These are phyloP conservation scores for Drepana arcuata DNA, from an alignment of 1,140 invertebrate genomes.

Conservation along the genomic window DNA sequence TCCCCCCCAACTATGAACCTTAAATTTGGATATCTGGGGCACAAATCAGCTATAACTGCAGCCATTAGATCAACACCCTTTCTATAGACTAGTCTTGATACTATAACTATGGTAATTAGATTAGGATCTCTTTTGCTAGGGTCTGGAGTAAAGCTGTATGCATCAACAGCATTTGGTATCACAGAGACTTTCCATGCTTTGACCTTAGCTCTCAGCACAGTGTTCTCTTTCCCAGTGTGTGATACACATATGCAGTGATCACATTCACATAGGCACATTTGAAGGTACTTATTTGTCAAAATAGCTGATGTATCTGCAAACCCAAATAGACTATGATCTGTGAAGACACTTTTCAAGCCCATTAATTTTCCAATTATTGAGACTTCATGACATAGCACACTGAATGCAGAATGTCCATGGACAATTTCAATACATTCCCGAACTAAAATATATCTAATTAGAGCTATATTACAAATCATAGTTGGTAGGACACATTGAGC, in stretches of 20 bases:
- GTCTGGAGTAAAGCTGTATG: constrained; percentile 91
- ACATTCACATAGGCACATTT: constrained; percentile 91
- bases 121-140: constrained; percentile 66
- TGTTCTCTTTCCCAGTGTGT: constrained; percentile 98
- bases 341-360: constrained; percentile 96
- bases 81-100: constrained; percentile 97
- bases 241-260: constrained; percentile 99
- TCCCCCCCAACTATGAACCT: constrained; percentile 94
- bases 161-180: constrained; percentile 99
- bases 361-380: constrained; percentile 93
- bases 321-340: constrained; percentile 99
- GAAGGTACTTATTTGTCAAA: constrained; percentile 95
- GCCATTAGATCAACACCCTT: constrained; percentile 98
- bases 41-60: constrained; percentile 92
- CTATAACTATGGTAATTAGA: constrained; percentile 90
- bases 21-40: constrained; percentile 85
- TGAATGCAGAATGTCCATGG: constrained; percentile 99
- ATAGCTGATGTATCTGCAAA: constrained; percentile 99
- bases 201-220: constrained; percentile 93
- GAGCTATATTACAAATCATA: constrained; percentile 90
- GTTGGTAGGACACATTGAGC: constrained; percentile 96
- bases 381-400: constrained; percentile 95
- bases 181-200: constrained; percentile 92
- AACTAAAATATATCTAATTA: constrained; percentile 93
- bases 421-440: constrained; percentile 95